phyloP scores from a whole-genome alignment of 1,140 invertebrate species.

The Drosophila sproati region DNA sequence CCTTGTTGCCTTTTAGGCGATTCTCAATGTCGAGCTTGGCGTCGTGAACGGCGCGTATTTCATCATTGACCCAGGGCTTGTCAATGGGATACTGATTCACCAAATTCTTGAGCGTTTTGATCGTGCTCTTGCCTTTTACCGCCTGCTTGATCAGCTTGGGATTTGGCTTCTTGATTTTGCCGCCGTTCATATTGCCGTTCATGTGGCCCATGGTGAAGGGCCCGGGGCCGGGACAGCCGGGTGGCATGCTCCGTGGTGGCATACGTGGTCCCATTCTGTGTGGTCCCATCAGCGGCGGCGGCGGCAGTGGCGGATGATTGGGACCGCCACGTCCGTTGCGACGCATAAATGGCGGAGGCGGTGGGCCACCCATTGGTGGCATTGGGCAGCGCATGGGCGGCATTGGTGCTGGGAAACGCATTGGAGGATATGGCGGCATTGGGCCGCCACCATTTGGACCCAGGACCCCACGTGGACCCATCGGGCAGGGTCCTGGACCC shows the following conservation, averaged over 20 bases:
- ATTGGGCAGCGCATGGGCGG: conserved; percentile 58
- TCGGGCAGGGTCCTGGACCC: conserved; percentile 42
- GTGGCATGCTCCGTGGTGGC: conserved; percentile 55
- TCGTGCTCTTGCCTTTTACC: conserved; percentile 75
- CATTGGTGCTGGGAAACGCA: conserved; percentile 55
- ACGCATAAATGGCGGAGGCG: conserved; percentile 65
- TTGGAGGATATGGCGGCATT: conserved; percentile 55
- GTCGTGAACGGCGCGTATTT: conserved; percentile 70
- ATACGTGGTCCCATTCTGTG: conserved; percentile 65
- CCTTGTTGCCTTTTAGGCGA: conserved; percentile 81
- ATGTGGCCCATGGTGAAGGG: conserved; percentile 55
- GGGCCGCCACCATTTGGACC: conserved; percentile 42
- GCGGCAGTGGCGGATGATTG: conserved; percentile 28
- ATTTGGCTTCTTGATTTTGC: conserved; percentile 77
- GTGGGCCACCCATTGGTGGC: conserved; percentile 61
- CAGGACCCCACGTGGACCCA: conserved; percentile 45
- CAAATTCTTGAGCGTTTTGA: conserved; percentile 80
- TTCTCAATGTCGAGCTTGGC: conserved; percentile 82
- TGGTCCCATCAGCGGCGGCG: conserved; percentile 60
- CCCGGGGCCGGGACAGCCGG: conserved; percentile 31
- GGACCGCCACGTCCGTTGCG: conserved; percentile 51
- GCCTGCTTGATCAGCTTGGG: conserved; percentile 70
- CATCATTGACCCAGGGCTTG: conserved; percentile 82
- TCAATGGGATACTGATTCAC: conserved; percentile 83
- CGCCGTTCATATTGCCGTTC: conserved; percentile 43